Evolutionary conservation across 2,888 invertebrate species (phyloP), one percentile per base, ranked within the genome.

Genomic region (Bugula neritina): DNA sequence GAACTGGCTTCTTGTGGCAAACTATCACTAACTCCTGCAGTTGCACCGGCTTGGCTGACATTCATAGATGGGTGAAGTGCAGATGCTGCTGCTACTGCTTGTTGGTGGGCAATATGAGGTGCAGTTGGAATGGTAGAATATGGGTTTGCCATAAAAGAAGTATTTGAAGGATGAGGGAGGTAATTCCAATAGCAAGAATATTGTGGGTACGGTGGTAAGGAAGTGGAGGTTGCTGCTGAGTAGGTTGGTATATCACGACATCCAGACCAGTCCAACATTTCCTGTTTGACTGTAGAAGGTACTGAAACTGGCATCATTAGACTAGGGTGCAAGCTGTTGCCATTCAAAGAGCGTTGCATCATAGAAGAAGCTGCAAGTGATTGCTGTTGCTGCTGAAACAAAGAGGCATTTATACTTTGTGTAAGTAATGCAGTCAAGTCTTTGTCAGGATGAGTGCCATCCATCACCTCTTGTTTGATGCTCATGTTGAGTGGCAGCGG

Each of bases 151-250:
- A 63, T 63, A 31, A 31, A 63, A 13, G 63, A 25, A 31, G 5
- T 63, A 63, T 27, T 63, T 3, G 63, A 10, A 29, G 63, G 63
- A 3, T 43, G 43, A 3, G 5, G 43, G 10, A 63, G 63, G 31
- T 63, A 63, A 63, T 27, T 63, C 63, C 63, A 63, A 63, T 63
- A 63, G 63, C 63, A 63, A 13, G 27, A 63, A 31, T 63, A 63
- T 63, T 25, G 63, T 63, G 63, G 63, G 27, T 63, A 63, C 25
- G 29, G 5, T 2, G 63, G 3, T 5, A 63, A 10, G 10, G 57
- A 17, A 57, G 57, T 57, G 13, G 57, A 25, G 3, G 57, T 57
- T 17, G 5, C 23, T 5, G 13, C 57, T 2, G 21, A 25, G 63
- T 63, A 29, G 3, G 63, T 10, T 29, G 63, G 63, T 31, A 63